Conservation (phyloP, 2,888 invertebrate genomes). For the Galerucella pusilla region DNA sequence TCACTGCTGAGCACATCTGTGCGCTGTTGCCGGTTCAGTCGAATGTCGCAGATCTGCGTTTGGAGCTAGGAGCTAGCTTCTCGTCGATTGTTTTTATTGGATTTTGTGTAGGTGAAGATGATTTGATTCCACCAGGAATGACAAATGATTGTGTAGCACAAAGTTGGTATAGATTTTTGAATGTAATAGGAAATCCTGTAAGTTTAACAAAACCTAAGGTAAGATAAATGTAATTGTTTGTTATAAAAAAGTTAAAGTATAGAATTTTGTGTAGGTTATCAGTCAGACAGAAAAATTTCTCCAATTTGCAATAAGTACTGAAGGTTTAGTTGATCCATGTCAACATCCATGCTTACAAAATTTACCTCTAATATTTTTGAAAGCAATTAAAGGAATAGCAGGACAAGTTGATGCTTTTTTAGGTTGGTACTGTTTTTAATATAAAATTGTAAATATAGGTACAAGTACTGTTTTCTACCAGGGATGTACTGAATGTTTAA, state of each 20-base stretch:
- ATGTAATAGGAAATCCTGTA: constrained; percentile 94
- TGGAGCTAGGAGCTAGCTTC: too few relatives aligned
- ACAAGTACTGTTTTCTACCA: too few relatives aligned
- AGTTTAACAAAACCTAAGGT: constrained; percentile 89
- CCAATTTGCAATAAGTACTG: constrained; percentile 82
- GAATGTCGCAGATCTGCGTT: too few relatives aligned
- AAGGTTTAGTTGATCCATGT: constrained; percentile 86
- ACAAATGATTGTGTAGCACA: constrained; percentile 91
- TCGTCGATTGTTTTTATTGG: constrained; percentile 5
- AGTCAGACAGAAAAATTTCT: constrained; percentile 79
- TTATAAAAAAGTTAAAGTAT: constrained; percentile 14
- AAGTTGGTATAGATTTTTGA: constrained; percentile 94
- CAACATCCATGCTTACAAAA: constrained; percentile 88
- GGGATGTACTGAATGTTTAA: not conserved
- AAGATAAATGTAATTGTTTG: constrained; percentile 16
- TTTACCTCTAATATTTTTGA: constrained; percentile 90
- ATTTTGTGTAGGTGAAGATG: constrained; percentile 80
- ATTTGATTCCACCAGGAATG: constrained; percentile 88
- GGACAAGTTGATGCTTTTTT: constrained; percentile 95
- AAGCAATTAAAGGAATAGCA: constrained; percentile 93
- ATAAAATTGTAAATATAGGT: not conserved
- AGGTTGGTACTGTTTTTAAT: constrained; percentile 71
- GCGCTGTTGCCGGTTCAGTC: too few relatives aligned
- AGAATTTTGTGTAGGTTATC: constrained; percentile 58
- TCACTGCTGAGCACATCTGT: too few relatives aligned